Conservation (phyloP, 1,140 invertebrate species). For the Drosophila nannoptera region DNA sequence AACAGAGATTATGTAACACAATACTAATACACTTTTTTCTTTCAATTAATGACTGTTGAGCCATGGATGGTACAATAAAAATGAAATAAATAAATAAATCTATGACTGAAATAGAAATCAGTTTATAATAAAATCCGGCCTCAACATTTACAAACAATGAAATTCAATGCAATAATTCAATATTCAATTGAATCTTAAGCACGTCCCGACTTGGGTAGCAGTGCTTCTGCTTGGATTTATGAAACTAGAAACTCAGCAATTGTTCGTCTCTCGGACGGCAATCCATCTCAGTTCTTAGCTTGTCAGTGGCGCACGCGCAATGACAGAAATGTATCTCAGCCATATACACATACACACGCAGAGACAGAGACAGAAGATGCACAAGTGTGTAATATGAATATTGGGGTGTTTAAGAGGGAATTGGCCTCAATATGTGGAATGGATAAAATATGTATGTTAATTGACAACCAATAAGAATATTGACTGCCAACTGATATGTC, state of each 20-base stretch:
- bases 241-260: conserved; percentile 36
- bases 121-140: conserved; percentile 65
- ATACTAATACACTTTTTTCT: conserved; percentile 57
- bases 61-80: conserved; percentile 64
- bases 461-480: background rate
- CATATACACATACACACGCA: conserved; percentile 17
- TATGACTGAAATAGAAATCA: conserved; percentile 72
- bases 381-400: conserved; percentile 3
- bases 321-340: conserved; percentile 37
- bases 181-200: conserved; percentile 79
- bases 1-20: conserved; percentile 39
- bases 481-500: no score
- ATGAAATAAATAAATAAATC: conserved; percentile 74
- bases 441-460: conserved; percentile 15
- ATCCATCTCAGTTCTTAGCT: conserved; percentile 66
- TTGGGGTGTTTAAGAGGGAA: conserved; percentile 47
- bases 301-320: conserved; percentile 63
- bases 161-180: conserved; percentile 79
- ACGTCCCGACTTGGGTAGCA: conserved; percentile 38
- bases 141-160: conserved; percentile 78
- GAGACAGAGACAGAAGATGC: background rate
- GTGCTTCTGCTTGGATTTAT: conserved; percentile 29
- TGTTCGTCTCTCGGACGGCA: conserved; percentile 56
- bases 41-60: conserved; percentile 67
- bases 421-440: conserved; percentile 51